phyloP scores from a whole-genome alignment of 30 jellyfish, hydroid and myxozoan genomes.

The Mastigias papua region DNA sequence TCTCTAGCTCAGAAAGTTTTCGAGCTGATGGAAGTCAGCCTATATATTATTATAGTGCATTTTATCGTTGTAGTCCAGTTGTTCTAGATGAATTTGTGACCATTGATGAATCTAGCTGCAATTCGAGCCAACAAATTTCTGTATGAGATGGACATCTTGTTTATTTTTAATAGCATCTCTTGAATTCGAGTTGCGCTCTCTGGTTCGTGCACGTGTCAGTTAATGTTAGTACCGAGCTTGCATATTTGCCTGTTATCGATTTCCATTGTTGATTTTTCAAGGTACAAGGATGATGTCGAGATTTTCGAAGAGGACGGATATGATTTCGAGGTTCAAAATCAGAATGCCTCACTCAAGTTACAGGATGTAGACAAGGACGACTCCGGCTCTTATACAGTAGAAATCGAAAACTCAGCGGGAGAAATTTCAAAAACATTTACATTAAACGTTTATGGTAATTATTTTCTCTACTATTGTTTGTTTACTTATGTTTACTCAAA shows the following conservation, averaged over 20 bases:
- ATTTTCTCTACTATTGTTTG: background rate
- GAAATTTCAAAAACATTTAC: slow-evolving; percentile 39
- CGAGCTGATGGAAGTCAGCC: too few species aligned
- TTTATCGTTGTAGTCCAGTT: background rate
- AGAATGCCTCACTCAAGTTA: slow-evolving; percentile 13
- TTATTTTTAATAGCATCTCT: too few species aligned
- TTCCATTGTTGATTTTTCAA: background rate
- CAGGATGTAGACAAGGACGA: slow-evolving; percentile 72
- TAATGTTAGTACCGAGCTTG: background rate
- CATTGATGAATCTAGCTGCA: too few species aligned
- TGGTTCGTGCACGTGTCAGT: too few species aligned
- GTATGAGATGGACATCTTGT: too few species aligned
- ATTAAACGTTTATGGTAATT: slow-evolving; percentile 41
- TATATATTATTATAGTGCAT: too few species aligned
- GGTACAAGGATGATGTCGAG: slow-evolving; percentile 73
- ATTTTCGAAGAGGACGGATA: slow-evolving; percentile 60
- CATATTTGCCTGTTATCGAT: background rate
- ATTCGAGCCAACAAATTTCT: too few species aligned
- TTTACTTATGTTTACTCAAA: too few species aligned
- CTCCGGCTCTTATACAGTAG: slow-evolving; percentile 86
- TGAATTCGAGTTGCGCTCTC: too few species aligned
- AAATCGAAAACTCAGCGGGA: slow-evolving; percentile 79
- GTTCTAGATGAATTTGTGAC: too few species aligned
- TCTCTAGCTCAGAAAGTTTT: too few species aligned
- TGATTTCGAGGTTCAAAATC: slow-evolving; percentile 33